Conservation (phyloP, 2,113 vertebrate species). For the Orycteropus afer region DNA sequence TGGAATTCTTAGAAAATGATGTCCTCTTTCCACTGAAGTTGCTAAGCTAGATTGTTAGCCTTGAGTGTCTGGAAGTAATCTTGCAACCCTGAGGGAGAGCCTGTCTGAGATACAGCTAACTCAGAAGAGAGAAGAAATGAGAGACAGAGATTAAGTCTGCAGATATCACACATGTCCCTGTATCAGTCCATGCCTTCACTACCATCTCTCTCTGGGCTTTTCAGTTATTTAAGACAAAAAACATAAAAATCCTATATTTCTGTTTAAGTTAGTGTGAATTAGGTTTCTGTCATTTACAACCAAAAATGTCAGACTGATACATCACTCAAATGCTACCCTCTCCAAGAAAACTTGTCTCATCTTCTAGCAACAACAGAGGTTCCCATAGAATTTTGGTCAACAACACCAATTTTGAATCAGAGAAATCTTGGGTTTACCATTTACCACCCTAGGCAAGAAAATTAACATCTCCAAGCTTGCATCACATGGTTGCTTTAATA, state of each 20-base stretch:
- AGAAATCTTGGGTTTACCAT: background rate
- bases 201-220: background rate
- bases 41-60: background rate
- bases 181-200: background rate
- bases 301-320: background rate
- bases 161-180: too few species aligned
- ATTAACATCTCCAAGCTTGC: background rate
- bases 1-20: background rate
- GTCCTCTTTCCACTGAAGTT: background rate
- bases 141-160: background rate
- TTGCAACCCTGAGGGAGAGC: background rate
- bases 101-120: background rate
- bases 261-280: background rate
- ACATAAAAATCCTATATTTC: background rate
- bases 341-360: background rate
- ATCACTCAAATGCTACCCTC: background rate
- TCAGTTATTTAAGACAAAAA: background rate
- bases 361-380: background rate
- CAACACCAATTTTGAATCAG: background rate
- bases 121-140: background rate
- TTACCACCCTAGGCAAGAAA: background rate
- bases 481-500: background rate
- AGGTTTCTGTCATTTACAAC: background rate
- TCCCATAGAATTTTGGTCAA: background rate
- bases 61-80: background rate